A percentile compares a stretch with the other conserved stretches of the same genome.
These are phyloP conservation scores for Scaptomyza pallida DNA, from an alignment of 1,140 invertebrate species.

Conservation along the genomic window DNA sequence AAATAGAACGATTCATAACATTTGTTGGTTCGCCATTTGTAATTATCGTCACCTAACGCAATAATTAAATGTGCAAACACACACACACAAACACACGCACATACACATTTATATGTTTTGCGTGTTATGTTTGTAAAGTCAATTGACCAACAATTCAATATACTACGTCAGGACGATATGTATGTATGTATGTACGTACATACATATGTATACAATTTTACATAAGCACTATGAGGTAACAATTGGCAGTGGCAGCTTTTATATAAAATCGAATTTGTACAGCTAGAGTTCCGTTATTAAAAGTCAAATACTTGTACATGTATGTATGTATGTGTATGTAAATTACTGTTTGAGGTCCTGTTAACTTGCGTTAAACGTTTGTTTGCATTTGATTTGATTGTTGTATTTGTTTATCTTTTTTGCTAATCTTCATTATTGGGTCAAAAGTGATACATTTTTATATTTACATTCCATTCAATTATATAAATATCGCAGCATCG, in stretches of 20 bases:
- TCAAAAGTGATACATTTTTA: background rate
- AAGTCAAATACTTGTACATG: background rate
- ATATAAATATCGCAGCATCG: background rate
- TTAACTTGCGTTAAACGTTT: background rate
- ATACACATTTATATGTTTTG: background rate
- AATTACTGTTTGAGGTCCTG: background rate
- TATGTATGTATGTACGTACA: background rate
- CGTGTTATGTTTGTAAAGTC: background rate
- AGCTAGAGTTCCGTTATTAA: background rate
- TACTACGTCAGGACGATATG: background rate
- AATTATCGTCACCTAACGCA: background rate
- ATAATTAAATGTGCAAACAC: background rate
- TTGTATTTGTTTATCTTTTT: background rate
- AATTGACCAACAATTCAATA: background rate
- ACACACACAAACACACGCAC: no score
- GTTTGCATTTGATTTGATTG: background rate
- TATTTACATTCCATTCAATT: background rate
- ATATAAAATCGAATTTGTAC: background rate
- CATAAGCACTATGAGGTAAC: conserved; percentile 12
- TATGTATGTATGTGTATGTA: background rate
- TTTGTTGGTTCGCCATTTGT: background rate
- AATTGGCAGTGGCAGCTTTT: background rate
- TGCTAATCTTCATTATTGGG: background rate
- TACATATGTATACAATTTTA: background rate
- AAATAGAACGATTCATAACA: background rate